Conservation (phyloP, 2,113 vertebrate genomes). For the Muntiacus muntjak region DNA sequence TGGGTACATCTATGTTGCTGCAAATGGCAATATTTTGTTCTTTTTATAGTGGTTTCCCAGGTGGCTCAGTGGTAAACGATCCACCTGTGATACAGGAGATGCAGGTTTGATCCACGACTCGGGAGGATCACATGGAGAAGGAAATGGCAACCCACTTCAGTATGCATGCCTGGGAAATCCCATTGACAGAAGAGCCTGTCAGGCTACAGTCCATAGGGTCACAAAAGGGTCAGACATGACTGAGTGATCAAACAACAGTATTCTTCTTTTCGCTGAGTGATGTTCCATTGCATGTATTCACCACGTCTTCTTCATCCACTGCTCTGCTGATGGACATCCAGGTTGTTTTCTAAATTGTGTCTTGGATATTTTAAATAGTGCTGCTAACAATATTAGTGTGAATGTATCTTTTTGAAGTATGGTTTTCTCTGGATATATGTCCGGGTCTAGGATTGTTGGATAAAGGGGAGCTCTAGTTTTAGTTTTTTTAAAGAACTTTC, state of each 20-base stretch:
- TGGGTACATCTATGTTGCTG: neutral
- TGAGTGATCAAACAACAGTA: accelerated
- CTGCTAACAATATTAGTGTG: neutral
- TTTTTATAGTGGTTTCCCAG: neutral
- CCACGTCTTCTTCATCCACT: neutral
- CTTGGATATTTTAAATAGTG: neutral
- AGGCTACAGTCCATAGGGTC: neutral
- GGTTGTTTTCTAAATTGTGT: neutral
- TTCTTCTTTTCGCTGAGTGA: neutral
- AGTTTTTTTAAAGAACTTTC: neutral
- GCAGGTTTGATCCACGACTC: neutral
- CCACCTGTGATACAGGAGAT: neutral
- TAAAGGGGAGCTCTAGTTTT: neutral
- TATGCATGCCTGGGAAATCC: neutral
- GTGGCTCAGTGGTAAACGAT: neutral
- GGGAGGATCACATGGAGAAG: neutral
- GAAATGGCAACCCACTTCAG: neutral
- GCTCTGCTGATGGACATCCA: neutral
- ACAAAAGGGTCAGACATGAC: neutral
- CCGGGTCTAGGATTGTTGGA: neutral
- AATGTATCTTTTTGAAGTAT: neutral
- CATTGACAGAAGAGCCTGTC: neutral
- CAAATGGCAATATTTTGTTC: neutral
- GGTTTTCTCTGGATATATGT: neutral
- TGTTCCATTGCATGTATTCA: neutral